phyloP scores from a whole-genome alignment of 2,797 vertebrate species.

The Sitta carolinensis region DNA sequence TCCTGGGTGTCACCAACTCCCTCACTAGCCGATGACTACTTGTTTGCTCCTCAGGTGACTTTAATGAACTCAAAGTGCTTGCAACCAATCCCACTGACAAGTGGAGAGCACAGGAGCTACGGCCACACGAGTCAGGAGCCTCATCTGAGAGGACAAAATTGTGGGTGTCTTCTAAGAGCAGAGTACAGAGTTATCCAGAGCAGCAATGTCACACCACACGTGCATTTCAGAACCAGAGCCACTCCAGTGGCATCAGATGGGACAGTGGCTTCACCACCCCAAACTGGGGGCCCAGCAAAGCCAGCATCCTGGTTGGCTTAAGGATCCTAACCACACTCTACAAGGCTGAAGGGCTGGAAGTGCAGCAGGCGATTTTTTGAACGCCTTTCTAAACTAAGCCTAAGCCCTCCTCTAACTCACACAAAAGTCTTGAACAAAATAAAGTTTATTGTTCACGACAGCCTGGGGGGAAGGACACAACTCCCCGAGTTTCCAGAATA shows the following conservation, averaged over 20 bases:
- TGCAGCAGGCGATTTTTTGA: rapidly evolving
- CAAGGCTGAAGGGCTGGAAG: rapidly evolving
- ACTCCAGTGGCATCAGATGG: neutral
- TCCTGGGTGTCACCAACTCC: neutral
- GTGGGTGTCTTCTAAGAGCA: neutral
- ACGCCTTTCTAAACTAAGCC: neutral
- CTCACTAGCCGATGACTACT: neutral
- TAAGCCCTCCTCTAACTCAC: neutral
- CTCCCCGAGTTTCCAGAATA: neutral
- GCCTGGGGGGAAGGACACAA: neutral
- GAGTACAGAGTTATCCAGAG: neutral
- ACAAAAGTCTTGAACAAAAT: neutral
- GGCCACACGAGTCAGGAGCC: neutral
- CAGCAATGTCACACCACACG: rapidly evolving
- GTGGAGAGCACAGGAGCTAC: neutral
- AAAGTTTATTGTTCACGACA: neutral
- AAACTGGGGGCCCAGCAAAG: neutral
- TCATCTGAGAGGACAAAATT: neutral
- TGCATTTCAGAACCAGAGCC: neutral
- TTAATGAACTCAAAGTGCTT: neutral
- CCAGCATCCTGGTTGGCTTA: rapidly evolving
- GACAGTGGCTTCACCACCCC: neutral
- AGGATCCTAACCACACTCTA: neutral
- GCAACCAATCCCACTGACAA: neutral
- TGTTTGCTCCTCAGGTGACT: neutral